These are phyloP conservation scores for Tonatia bakeri DNA, from an alignment of 2,113 vertebrate species.

Conservation along the genomic window DNA sequence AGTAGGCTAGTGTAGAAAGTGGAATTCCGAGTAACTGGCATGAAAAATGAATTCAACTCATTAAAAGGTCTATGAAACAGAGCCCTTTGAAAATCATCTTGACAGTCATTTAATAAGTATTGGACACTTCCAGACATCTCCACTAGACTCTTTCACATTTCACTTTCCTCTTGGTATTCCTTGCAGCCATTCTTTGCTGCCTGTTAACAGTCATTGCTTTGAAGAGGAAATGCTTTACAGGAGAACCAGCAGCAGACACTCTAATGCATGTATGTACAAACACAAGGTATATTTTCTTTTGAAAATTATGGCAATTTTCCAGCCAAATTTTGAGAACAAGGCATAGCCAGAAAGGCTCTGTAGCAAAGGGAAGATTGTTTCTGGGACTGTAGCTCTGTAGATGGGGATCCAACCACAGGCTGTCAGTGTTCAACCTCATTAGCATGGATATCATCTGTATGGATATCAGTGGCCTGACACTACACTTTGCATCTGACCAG, in stretches of 20 bases:
- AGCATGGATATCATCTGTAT: not conserved
- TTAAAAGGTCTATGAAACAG: constrained; percentile 48
- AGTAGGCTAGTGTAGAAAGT: constrained; percentile 38
- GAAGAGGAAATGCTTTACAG: constrained; percentile 6
- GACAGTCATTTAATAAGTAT: constrained; percentile 50
- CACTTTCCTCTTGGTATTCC: not conserved
- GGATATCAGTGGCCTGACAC: not conserved
- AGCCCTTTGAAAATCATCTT: constrained; percentile 54
- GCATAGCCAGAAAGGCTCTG: not conserved
- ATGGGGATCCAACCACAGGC: not conserved
- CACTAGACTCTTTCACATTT: constrained; percentile 30
- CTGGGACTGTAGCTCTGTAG: not conserved
- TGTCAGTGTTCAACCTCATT: not conserved
- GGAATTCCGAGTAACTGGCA: constrained; percentile 40
- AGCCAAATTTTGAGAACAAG: not conserved
- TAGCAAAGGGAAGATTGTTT: not conserved
- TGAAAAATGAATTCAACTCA: constrained; percentile 61
- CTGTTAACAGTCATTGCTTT: not conserved
- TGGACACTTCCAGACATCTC: constrained; percentile 10
- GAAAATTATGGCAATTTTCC: not conserved
- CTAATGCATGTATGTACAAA: not conserved
- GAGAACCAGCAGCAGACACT: not conserved
- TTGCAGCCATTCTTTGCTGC: not conserved
- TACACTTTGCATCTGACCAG: not conserved
- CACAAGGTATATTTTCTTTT: not conserved